These are phyloP conservation scores for Anarsia innoxiella DNA, from an alignment of 2,888 invertebrate genomes.

Conservation along the genomic window DNA sequence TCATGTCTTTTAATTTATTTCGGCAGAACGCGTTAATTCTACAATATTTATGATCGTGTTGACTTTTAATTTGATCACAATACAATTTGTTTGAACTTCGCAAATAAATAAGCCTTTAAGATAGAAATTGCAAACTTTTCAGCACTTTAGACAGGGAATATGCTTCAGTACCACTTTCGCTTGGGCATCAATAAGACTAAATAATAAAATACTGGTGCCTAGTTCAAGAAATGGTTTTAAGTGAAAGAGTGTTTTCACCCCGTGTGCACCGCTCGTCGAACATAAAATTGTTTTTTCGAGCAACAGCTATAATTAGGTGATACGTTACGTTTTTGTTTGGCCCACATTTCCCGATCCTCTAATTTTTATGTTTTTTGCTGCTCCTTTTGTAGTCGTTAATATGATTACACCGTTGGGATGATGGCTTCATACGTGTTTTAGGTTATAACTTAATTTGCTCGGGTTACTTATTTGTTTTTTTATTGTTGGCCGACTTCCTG, in stretches of 20 bases:
- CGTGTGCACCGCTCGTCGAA: slow-evolving; percentile 53
- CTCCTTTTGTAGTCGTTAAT: slow-evolving; percentile 75
- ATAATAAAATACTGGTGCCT: too few species aligned
- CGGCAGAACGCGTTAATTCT: slow-evolving; percentile 9
- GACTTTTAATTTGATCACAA: slow-evolving; percentile 11
- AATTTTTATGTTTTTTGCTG: slow-evolving; percentile 73
- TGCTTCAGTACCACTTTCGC: too few species aligned
- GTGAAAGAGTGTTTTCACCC: slow-evolving; percentile 23
- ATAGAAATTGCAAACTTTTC: too few species aligned
- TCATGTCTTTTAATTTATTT: slow-evolving; percentile 13
- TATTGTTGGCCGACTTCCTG: slow-evolving; percentile 70
- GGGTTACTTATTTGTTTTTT: slow-evolving; percentile 72
- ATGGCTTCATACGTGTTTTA: slow-evolving; percentile 76
- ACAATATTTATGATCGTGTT: slow-evolving; percentile 8
- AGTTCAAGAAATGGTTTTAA: too few species aligned
- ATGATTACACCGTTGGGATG: slow-evolving; percentile 74
- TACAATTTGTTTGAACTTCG: slow-evolving; percentile 9
- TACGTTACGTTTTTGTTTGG: slow-evolving; percentile 75
- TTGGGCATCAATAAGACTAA: too few species aligned
- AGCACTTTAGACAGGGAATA: too few species aligned
- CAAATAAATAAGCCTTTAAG: too few species aligned
- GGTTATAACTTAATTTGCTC: slow-evolving; percentile 75
- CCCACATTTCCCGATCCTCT: slow-evolving; percentile 75
- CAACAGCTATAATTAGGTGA: slow-evolving; percentile 74
- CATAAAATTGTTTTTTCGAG: slow-evolving; percentile 73